Evolutionary conservation across 2,888 invertebrate genomes (phyloP), one percentile per base, ranked within the genome.

Genomic region (Aleiodes leptofemur): DNA sequence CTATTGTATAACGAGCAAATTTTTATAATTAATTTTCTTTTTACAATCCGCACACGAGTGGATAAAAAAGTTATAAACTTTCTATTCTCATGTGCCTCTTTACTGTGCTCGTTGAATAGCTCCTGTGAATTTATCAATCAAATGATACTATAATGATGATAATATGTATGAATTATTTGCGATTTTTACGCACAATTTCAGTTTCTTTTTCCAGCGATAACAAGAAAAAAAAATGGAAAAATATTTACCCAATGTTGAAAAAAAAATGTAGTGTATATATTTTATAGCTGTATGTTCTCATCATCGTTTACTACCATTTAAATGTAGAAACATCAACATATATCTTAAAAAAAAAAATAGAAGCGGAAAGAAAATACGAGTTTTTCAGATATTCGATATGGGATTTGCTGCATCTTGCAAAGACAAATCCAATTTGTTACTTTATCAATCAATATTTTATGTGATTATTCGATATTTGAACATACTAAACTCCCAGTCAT

Each of bases 151-250:
- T 55, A 34, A 7, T 38, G 4, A 51, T 64, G 38, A 72, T 23
- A 4, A 55, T 31, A 59, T 23, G 38, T 53, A 31, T 55, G 43
- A 43, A 9, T 55, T 43, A 48, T 55, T 16, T n/a, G 55, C 13
- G 48, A 77, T 50, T 74, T 78, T 79, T 77, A 81, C 85, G 86
- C 83, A 86, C 84, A 85, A 85, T 77, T 76, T 74, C 11, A 43
- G 38, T 74, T 69, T 16, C 14, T 78, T 75, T 61, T 76, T 77
- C 48, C 50, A 79, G 72, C 6, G 66, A 59, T 70, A 76, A 77
- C 69, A 74, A 51, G 69, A 23, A 66, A 74, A 71, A 71, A 77
- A 34, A 34, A 34, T 34, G 34, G 3, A 53, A 77, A 78, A 82
- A 81, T 80, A 80, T 81, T 85, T 81, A 81, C 69, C 6, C 69